Base-by-base conservation (phyloP, 37 sponge, comb jelly and placozoan genomes). In the Axinella damicornis region DNA sequence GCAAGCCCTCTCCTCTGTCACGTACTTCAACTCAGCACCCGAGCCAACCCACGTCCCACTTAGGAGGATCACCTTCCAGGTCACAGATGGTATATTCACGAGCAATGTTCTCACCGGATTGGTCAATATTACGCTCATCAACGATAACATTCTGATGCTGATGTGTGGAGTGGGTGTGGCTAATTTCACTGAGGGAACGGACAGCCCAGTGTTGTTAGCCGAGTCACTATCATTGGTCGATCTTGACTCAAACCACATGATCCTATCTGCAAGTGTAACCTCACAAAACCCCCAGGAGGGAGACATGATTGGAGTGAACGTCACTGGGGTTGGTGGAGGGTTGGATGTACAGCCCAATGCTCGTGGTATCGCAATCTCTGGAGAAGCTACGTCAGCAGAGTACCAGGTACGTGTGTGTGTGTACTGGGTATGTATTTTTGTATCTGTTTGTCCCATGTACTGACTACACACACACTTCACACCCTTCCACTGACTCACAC, bases 81-180 rank as follows among this genome's bases (percentile, higher is more conserved):
- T 87, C 53, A 79, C 54, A 79, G 92, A 92, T 74, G 92, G 88
- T 12, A 11, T 65, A 24, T 80, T 80, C 76, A 21, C 0, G 36
- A 84, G 88, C 74, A 73, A 87, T 62, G 36, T 27, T 13, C 56
- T 67, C 15, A 65, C 55, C n/a, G 80, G 65, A 9, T 74, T 57
- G 21, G 22, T 92, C 53, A 52, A 40, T 19, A 60, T 90, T 36
- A 30, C 75, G 0, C 57, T 83, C 21, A 24, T 76, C 0, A n/a
- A 74, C 59, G 91, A 91, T 53, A 69, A 70, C 54, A 75, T 60
- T 17, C 71, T 86, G 1, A 28, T 81, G 30, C 33, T 85, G 19
- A 5, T 58, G 24, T 91, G 91, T 82, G 82, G 77, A 16, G 57
- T 28, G 6, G 81, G 58, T 21, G 19, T 65, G 32, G 33, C 34